Percentiles rank a stretch among this genome's conserved stretches.
phyloP scores from a whole-genome alignment of 2,888 invertebrate species.

The Meganola albula region DNA sequence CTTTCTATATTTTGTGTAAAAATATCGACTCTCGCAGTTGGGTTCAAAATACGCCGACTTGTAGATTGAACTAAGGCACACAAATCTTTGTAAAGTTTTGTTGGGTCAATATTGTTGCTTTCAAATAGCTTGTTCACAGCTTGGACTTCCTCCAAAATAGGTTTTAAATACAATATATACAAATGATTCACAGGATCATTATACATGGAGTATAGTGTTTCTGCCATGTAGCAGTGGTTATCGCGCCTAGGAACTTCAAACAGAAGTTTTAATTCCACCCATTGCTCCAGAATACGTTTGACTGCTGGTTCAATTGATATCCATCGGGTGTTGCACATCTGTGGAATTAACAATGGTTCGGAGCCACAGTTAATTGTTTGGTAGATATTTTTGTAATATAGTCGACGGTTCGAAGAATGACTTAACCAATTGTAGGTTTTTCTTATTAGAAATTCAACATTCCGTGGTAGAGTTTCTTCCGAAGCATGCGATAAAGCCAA shows the following conservation, averaged over 20 bases:
- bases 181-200: constrained; percentile 5
- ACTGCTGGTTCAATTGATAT: constrained; percentile 12
- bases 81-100: neutral
- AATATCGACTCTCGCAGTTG: constrained; percentile 19
- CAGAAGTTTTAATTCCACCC: constrained; percentile 14
- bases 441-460: constrained; percentile 22
- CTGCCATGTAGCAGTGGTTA: constrained; percentile 13
- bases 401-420: constrained; percentile 4
- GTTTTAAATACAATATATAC: constrained; percentile 4
- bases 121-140: constrained; percentile 10
- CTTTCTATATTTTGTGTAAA: constrained; percentile 12
- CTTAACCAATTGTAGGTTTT: constrained; percentile 20
- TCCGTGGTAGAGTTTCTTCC: constrained; percentile 14
- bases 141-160: constrained; percentile 3
- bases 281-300: constrained; percentile 11
- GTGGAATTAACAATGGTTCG: neutral
- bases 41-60: constrained; percentile 10
- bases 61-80: constrained; percentile 5
- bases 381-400: constrained; percentile 28
- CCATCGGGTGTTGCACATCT: constrained; percentile 9
- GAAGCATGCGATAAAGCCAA: constrained; percentile 32
- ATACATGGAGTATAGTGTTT: constrained; percentile 6
- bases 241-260: constrained; percentile 7
- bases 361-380: constrained; percentile 14
- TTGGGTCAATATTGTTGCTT: too few relatives aligned